Percentiles rank a stretch among this genome's conserved stretches.
Conservation (phyloP, 2,797 vertebrate species). For the Erethizon dorsatum region DNA sequence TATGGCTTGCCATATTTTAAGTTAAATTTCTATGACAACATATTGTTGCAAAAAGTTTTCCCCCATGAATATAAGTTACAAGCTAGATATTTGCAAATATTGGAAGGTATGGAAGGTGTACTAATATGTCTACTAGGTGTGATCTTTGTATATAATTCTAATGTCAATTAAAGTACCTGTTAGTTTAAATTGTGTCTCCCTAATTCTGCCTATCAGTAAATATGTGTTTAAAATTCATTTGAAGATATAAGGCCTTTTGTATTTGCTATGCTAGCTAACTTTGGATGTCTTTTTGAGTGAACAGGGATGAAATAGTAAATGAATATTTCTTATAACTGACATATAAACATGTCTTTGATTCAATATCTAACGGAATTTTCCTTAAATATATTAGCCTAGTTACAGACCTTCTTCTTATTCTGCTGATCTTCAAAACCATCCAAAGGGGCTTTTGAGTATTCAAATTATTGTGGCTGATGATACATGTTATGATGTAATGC, state of each 20-base stretch:
- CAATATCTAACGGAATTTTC: background rate
- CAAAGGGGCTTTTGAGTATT: background rate
- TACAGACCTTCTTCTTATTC: background rate
- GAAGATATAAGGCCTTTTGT: background rate
- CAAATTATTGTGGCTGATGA: background rate
- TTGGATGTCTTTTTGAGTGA: background rate
- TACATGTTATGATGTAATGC: background rate
- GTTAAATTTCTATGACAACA: background rate
- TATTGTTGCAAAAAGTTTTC: background rate
- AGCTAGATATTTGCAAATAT: background rate
- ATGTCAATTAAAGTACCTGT: background rate
- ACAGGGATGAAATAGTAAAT: background rate
- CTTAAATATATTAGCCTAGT: background rate
- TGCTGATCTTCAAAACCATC: background rate
- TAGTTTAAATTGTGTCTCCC: background rate
- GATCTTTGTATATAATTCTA: background rate
- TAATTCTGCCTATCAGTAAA: background rate
- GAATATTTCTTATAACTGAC: background rate
- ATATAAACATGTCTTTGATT: background rate
- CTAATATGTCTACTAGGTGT: background rate
- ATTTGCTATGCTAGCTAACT: background rate
- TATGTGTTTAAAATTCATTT: background rate
- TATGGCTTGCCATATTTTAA: background rate
- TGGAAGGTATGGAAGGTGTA: background rate
- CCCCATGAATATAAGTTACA: background rate